Percentiles rank a stretch among this genome's conserved stretches.
Evolutionary conservation across 2,888 invertebrate genomes (phyloP).

Genomic region (Clivina fossor): DNA sequence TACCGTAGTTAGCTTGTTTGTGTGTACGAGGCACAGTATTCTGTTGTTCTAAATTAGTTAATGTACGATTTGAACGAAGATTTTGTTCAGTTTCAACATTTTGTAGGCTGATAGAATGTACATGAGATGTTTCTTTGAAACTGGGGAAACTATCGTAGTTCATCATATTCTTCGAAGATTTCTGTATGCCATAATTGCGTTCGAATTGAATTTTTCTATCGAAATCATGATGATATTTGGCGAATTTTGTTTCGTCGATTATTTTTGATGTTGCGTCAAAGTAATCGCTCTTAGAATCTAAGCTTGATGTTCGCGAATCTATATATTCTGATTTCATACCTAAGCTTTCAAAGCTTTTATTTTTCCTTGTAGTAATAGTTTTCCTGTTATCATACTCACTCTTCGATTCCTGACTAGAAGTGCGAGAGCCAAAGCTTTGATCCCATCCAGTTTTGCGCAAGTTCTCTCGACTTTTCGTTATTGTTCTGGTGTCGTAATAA

Average conservation of each 20-base stretch:
- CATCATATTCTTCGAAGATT: slow-evolving; percentile 38
- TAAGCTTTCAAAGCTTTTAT: slow-evolving; percentile 46
- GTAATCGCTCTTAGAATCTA: slow-evolving; percentile 67
- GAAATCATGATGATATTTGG: slow-evolving; percentile 45
- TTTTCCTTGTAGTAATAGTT: slow-evolving; percentile 39
- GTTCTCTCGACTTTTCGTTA: slow-evolving; percentile 63
- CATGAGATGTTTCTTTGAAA: slow-evolving; percentile 50
- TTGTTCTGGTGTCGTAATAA: slow-evolving; percentile 66
- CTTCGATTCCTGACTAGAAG: slow-evolving; percentile 69
- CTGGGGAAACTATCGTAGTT: slow-evolving; percentile 31
- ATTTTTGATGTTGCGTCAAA: slow-evolving; percentile 56
- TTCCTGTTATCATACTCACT: slow-evolving; percentile 55
- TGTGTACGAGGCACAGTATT: slow-evolving; percentile 54
- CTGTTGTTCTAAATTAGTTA: slow-evolving; percentile 57
- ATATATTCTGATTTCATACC: slow-evolving; percentile 48
- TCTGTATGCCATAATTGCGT: slow-evolving; percentile 52
- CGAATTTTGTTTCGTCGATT: slow-evolving; percentile 42
- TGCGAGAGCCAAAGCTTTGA: slow-evolving; percentile 57
- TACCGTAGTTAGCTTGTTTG: slow-evolving; percentile 40
- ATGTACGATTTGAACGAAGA: slow-evolving; percentile 56
- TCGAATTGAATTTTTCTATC: slow-evolving; percentile 53
- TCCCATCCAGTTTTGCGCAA: slow-evolving; percentile 53
- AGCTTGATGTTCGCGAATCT: slow-evolving; percentile 68
- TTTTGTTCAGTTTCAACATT: slow-evolving; percentile 71
- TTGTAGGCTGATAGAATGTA: slow-evolving; percentile 69